These are phyloP conservation scores for Poeciliopsis prolifica DNA, from an alignment of 2,113 vertebrate genomes.

Conservation along the genomic window DNA sequence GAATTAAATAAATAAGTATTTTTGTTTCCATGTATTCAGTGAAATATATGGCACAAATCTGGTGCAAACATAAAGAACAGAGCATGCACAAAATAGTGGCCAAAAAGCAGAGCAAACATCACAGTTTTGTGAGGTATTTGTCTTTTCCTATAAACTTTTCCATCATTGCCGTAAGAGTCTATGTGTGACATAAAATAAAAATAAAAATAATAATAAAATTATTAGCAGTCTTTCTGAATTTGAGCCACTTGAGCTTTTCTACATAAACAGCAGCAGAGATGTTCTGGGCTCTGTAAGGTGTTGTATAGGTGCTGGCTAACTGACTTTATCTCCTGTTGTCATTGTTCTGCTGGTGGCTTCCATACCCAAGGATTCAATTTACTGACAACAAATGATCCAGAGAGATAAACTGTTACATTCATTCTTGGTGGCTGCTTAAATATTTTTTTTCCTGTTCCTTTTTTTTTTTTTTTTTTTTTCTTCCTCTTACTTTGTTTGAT, in stretches of 20 bases:
- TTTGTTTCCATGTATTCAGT: too few relatives aligned
- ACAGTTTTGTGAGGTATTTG: too few relatives aligned
- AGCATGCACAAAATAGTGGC: too few relatives aligned
- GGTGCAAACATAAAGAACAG: too few relatives aligned
- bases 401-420: slow-evolving; percentile 64
- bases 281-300: slow-evolving; percentile 36
- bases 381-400: slow-evolving; percentile 64
- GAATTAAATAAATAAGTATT: too few relatives aligned
- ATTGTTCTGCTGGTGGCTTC: slow-evolving; percentile 58
- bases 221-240: too few relatives aligned
- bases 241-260: not conserved
- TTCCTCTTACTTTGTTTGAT: slow-evolving; percentile 5
- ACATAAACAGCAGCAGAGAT: not conserved
- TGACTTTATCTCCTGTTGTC: slow-evolving; percentile 67
- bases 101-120: too few relatives aligned
- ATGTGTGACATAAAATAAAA: not conserved
- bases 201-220: too few relatives aligned
- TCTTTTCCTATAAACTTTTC: too few relatives aligned
- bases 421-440: slow-evolving; percentile 1
- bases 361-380: slow-evolving; percentile 57
- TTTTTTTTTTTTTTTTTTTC: not conserved
- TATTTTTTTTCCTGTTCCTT: not conserved
- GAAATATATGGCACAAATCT: too few relatives aligned
- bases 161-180: not conserved
- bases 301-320: slow-evolving; percentile 45